phyloP scores from a whole-genome alignment of 1,140 invertebrate genomes.

The Anthonomus grandis region DNA sequence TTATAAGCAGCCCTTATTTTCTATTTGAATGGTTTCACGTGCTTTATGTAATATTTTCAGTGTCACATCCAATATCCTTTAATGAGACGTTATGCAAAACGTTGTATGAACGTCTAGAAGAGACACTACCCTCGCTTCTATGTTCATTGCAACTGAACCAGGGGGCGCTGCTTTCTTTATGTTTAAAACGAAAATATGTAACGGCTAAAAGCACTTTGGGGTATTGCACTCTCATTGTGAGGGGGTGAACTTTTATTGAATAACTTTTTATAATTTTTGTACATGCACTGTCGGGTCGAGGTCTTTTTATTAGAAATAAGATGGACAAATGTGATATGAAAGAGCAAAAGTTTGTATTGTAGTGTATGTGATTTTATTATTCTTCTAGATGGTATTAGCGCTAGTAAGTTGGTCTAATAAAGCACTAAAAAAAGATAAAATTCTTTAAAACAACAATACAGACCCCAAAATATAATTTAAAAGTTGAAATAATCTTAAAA shows the following conservation, averaged over 20 bases:
- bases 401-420: no score
- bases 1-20: no score
- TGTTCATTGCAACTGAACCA: neutral
- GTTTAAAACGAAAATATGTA: slow-evolving; percentile 14
- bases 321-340: neutral
- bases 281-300: neutral
- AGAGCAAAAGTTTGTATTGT: neutral
- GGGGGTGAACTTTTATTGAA: slow-evolving; percentile 3
- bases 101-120: no score
- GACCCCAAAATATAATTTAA: no score
- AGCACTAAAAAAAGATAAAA: no score
- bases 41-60: no score
- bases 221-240: slow-evolving; percentile 8
- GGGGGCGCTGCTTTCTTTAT: slow-evolving; percentile 11
- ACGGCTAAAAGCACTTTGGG: slow-evolving; percentile 18
- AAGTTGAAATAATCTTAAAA: no score
- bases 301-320: neutral
- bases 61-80: no score
- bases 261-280: neutral
- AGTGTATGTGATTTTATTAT: neutral
- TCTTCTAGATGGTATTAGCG: neutral
- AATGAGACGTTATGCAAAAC: no score
- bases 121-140: no score
- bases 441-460: no score
- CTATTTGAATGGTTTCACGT: no score